Evolutionary conservation across 2,113 vertebrate genomes (phyloP).

Genomic region (Megaptera novaeangliae): DNA sequence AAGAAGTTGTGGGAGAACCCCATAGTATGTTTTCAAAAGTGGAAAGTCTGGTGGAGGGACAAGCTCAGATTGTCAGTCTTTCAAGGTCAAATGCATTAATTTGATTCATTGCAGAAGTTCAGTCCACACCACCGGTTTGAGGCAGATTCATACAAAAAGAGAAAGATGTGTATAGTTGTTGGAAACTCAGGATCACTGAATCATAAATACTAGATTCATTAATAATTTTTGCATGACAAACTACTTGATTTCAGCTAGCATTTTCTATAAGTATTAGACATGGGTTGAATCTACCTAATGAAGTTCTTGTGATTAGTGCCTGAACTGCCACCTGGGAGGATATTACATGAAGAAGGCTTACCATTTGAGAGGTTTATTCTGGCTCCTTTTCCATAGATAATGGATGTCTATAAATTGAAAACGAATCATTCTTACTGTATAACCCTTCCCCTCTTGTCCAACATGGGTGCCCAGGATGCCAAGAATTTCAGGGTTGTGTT

Average conservation of each 20-base stretch:
- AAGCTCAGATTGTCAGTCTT: not conserved
- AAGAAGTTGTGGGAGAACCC: not conserved
- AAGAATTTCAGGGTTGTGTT: not conserved
- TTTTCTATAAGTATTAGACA: conserved; percentile 24
- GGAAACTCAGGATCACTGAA: not conserved
- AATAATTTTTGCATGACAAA: conserved; percentile 30
- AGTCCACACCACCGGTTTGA: not conserved
- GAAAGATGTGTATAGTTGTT: not conserved
- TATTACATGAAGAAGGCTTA: not conserved
- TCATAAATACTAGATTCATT: conserved; percentile 35
- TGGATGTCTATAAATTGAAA: not conserved
- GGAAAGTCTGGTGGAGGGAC: not conserved
- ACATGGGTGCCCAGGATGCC: not conserved
- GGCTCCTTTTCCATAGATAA: not conserved
- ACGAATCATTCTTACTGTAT: not conserved
- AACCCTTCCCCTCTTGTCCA: not conserved
- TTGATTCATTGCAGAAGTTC: not conserved
- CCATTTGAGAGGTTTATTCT: not conserved
- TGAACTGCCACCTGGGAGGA: not conserved
- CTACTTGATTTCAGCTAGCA: conserved; percentile 15
- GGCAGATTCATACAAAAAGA: not conserved
- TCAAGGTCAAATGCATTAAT: conserved; percentile 16
- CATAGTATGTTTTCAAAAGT: not conserved
- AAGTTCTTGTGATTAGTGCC: conserved; percentile 29
- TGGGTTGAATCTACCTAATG: not conserved